phyloP scores from a whole-genome alignment of 2,113 vertebrate species.

The Marcusenius ussheri region DNA sequence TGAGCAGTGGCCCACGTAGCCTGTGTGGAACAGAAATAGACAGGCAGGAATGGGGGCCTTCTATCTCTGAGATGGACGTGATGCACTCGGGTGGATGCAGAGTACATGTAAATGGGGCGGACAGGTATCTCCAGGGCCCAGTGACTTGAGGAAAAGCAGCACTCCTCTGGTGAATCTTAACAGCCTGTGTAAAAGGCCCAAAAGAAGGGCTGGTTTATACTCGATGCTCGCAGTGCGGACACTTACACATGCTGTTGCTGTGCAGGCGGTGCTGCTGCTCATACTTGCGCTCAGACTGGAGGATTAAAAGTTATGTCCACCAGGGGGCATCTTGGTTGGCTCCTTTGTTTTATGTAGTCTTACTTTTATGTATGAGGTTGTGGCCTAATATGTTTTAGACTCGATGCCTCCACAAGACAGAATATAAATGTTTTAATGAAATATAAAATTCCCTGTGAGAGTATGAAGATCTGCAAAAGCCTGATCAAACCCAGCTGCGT shows the following conservation, averaged over 20 bases:
- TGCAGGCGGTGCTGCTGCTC: too few species aligned
- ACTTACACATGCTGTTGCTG: too few species aligned
- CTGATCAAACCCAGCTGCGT: background rate
- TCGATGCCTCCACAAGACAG: background rate
- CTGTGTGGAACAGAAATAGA: background rate
- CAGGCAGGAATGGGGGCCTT: background rate
- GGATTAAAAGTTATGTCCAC: background rate
- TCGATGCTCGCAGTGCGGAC: too few species aligned
- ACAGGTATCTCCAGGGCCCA: background rate
- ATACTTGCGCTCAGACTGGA: background rate
- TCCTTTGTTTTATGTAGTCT: background rate
- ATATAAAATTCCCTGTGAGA: background rate
- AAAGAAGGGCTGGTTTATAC: background rate
- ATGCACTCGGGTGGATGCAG: background rate
- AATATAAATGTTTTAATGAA: background rate
- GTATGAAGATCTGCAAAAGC: background rate
- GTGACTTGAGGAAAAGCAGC: background rate
- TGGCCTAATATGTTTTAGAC: background rate
- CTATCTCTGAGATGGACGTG: background rate
- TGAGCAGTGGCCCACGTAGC: background rate
- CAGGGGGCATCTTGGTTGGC: background rate
- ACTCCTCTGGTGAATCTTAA: background rate
- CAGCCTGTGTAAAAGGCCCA: background rate
- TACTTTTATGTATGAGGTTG: background rate
- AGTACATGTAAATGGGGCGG: background rate